Conservation (phyloP, 2,113 vertebrate species). For the Aleadryas rufinucha region DNA sequence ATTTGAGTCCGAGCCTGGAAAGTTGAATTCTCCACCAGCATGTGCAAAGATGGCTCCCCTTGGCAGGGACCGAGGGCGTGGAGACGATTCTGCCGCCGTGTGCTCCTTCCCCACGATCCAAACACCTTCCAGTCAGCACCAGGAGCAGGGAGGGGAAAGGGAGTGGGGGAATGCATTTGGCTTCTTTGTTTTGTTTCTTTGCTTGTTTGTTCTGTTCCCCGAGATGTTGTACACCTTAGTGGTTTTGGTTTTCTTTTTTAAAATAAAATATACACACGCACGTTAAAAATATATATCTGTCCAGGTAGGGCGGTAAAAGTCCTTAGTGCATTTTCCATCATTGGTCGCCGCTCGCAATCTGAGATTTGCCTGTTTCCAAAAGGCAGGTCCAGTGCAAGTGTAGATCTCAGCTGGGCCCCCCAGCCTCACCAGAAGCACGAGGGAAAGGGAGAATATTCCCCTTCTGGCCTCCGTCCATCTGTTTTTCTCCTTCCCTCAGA, state of each 20-base stretch:
- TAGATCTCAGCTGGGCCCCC: background rate
- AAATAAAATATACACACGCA: constrained; percentile 60
- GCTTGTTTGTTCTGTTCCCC: constrained; percentile 50
- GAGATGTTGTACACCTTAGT: constrained; percentile 54
- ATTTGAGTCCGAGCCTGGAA: constrained; percentile 25
- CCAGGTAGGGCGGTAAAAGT: constrained; percentile 11
- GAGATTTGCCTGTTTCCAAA: background rate
- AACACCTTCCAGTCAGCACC: constrained; percentile 56
- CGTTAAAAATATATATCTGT: constrained; percentile 53
- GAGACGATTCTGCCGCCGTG: background rate
- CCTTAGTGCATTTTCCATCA: constrained; percentile 66
- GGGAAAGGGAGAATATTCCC: background rate
- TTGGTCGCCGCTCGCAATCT: background rate
- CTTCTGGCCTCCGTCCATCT: background rate
- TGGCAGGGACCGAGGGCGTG: background rate
- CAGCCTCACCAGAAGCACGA: background rate
- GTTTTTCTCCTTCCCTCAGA: background rate
- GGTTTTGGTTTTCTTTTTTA: constrained; percentile 57
- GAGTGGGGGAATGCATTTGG: constrained; percentile 47
- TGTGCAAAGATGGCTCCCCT: constrained; percentile 60
- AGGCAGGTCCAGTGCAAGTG: constrained; percentile 5
- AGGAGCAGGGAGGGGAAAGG: constrained; percentile 42
- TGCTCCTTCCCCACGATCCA: constrained; percentile 16
- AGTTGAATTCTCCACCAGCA: constrained; percentile 48
- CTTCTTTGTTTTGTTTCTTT: constrained; percentile 15